Conservation (phyloP, 2,113 vertebrate species). For the Ploceus nigricollis region DNA sequence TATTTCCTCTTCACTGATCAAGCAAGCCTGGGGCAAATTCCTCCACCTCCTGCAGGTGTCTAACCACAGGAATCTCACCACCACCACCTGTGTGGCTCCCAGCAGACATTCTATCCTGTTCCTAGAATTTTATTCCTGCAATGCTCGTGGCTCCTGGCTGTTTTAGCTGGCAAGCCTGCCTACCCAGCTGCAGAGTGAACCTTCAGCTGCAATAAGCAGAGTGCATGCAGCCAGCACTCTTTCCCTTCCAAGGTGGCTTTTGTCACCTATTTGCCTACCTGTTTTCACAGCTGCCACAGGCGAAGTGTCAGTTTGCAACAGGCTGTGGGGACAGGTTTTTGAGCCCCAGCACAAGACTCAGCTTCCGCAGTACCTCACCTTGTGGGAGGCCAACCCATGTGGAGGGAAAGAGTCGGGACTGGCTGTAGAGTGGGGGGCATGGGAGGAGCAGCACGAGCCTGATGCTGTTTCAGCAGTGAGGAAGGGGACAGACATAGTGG, state of each 20-base stretch:
- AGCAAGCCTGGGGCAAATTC: background rate
- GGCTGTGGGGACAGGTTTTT: background rate
- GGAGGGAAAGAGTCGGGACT: accelerated
- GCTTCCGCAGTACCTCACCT: background rate
- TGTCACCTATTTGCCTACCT: background rate
- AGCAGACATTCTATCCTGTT: background rate
- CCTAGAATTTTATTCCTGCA: background rate
- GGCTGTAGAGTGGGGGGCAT: accelerated
- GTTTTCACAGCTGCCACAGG: background rate
- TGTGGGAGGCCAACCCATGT: accelerated
- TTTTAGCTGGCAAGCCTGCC: background rate
- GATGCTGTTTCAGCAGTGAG: accelerated
- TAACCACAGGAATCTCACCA: background rate
- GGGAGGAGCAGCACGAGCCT: background rate
- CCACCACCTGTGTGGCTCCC: background rate
- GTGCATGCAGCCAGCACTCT: accelerated
- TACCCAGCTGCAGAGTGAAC: background rate
- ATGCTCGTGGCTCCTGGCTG: background rate
- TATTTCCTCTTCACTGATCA: background rate
- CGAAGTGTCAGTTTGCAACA: background rate
- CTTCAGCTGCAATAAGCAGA: background rate
- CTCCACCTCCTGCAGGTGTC: background rate
- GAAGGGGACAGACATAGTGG: accelerated
- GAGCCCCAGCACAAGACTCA: background rate
- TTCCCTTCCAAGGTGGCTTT: background rate